These are phyloP conservation scores for Nixonia krombeini DNA, from an alignment of 1,140 invertebrate genomes.

Conservation along the genomic window DNA sequence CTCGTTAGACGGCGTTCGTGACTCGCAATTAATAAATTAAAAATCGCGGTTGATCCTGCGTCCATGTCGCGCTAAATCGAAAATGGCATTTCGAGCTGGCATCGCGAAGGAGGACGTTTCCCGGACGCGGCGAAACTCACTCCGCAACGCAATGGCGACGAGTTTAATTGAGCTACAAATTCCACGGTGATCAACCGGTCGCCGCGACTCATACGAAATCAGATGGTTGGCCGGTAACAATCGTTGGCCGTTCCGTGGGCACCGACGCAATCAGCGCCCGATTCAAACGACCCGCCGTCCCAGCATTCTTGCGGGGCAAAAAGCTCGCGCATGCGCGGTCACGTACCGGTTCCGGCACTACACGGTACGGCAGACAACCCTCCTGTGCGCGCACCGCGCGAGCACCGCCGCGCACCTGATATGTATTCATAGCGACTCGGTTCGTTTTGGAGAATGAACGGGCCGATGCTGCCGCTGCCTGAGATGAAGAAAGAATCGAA, in stretches of 20 bases:
- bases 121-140: constrained; percentile 36
- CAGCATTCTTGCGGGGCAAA: constrained; percentile 65
- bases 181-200: constrained; percentile 69
- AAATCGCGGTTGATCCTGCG: constrained; percentile 8
- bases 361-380: constrained; percentile 48
- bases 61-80: constrained; percentile 28
- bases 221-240: constrained; percentile 60
- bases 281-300: constrained; percentile 70
- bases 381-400: constrained; percentile 4
- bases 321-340: constrained; percentile 63
- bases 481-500: constrained; percentile 39
- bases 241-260: constrained; percentile 49
- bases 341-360: constrained; percentile 57
- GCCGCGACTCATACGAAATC: constrained; percentile 68
- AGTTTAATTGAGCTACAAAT: constrained; percentile 72
- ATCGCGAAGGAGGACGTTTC: constrained; percentile 22
- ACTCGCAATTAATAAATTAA: too few relatives aligned
- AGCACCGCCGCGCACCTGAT: too few relatives aligned
- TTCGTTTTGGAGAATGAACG: constrained; percentile 50
- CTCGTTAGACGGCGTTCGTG: too few relatives aligned
- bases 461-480: constrained; percentile 11
- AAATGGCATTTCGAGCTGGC: constrained; percentile 37
- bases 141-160: constrained; percentile 46
- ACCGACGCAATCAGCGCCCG: constrained; percentile 59
- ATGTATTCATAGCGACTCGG: constrained; percentile 62